Base-by-base conservation (phyloP, 2,888 invertebrate genomes). In the Tineola bisselliella region DNA sequence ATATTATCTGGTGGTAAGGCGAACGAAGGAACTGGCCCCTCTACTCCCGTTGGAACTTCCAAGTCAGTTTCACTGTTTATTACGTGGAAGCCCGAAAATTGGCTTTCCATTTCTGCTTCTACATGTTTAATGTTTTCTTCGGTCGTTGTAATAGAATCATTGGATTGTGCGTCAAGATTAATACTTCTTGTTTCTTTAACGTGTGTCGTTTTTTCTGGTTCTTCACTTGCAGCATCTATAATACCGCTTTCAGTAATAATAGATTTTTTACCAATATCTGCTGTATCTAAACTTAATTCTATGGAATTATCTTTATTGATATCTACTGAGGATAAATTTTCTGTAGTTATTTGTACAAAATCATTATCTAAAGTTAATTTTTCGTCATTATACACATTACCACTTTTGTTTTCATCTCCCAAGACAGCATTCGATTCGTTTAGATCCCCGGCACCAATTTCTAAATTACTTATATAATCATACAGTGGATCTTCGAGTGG, bases 61-160 rank as follows among this genome's bases (percentile, higher is more conserved):
- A 88, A 69, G 68, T 88, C 88, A 63, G 73, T 79, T 1, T 84
- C 87, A 0, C 77, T 68, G 63, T 87, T 77, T 64, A 88, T 79
- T 1, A 88, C 75, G 60, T 87, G 87, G 59, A 86, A 88, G 62
- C 71, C 66, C 0, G 73, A 64, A 44, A 84, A 65, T 33, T 58
- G 31, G 48, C 48, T 30, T 5, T 48, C 4, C 44, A 44, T 12
- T 43, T 48, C 48, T 48, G 13, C 43, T 38, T 48, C 48, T 5
- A 17, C 17, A 15, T 48, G 10, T 17, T 48, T 48, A 48, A n/a
- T 13, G 15, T 15, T 48, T 48, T 17, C 48, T 48, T 3, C 6
- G 3, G 3, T 12, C 2, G 6, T 48, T 48, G 48, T 15, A 48
- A 15, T 48, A 13, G 13, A 15, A 17, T 10, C 15, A 48, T 54